Evolutionary conservation across 2,888 invertebrate genomes (phyloP).

Genomic region (Deroplatys truncata): DNA sequence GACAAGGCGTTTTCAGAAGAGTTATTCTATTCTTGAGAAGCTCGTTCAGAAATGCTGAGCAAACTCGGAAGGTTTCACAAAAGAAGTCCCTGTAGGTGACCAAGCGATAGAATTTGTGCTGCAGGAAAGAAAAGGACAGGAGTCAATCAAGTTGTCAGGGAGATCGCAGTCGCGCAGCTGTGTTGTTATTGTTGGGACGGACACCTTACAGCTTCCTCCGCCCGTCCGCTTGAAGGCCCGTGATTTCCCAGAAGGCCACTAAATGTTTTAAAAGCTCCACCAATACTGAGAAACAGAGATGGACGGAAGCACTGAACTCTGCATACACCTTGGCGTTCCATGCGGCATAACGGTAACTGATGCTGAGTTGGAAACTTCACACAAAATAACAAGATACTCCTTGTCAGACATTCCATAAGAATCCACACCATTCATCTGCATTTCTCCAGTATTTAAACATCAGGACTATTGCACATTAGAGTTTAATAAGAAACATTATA

Average conservation of each 20-base stretch:
- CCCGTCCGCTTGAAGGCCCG: not conserved
- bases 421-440: too few species aligned
- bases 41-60: too few species aligned
- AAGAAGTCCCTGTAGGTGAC: not conserved
- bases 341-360: not conserved
- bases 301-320: not conserved
- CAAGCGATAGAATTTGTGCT: not conserved
- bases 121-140: not conserved
- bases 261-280: constrained; percentile 24
- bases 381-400: too few species aligned
- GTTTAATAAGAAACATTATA: too few species aligned
- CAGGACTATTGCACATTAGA: too few species aligned
- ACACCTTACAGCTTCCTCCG: not conserved
- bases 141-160: not conserved
- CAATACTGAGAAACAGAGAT: constrained; percentile 7
- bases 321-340: not conserved
- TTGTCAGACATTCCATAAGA: too few species aligned
- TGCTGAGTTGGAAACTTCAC: too few species aligned
- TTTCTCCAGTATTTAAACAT: too few species aligned
- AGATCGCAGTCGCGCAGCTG: not conserved
- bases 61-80: not conserved
- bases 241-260: constrained; percentile 23
- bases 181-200: not conserved
- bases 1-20: too few species aligned
- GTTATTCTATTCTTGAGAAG: too few species aligned